phyloP scores from a whole-genome alignment of 1,140 invertebrate species.

The Brachionus rotundiformis region DNA sequence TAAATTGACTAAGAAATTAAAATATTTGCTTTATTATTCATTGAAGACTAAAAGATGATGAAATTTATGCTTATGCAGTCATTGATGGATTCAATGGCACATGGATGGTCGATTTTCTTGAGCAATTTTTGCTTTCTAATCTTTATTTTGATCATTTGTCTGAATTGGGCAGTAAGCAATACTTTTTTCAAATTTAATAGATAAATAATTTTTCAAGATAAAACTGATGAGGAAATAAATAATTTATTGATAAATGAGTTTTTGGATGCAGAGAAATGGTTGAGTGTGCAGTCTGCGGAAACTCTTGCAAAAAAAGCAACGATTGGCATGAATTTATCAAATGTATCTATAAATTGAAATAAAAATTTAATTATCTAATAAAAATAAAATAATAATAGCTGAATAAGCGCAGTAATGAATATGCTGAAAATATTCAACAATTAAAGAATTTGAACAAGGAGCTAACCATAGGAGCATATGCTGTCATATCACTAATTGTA shows the following conservation, averaged over 20 bases:
- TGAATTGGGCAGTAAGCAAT: background rate
- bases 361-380: background rate
- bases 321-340: background rate
- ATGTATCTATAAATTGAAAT: background rate
- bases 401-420: background rate
- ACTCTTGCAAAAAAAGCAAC: background rate
- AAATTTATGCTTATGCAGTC: slow-evolving; percentile 41
- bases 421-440: background rate
- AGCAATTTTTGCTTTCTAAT: slow-evolving; percentile 24
- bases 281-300: background rate
- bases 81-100: slow-evolving; percentile 44
- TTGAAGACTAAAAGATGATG: slow-evolving; percentile 14
- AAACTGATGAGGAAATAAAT: background rate
- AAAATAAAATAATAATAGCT: background rate
- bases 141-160: slow-evolving; percentile 40
- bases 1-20: too few relatives aligned
- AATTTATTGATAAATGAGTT: background rate
- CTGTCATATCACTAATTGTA: slow-evolving; percentile 14
- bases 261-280: background rate
- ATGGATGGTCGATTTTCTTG: slow-evolving; percentile 14
- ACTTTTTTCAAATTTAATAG: background rate
- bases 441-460: background rate
- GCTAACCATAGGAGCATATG: slow-evolving; percentile 13
- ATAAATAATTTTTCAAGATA: background rate
- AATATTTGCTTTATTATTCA: background rate